Conservation (phyloP, 2,113 vertebrate genomes). For the Trogon surrucura region DNA sequence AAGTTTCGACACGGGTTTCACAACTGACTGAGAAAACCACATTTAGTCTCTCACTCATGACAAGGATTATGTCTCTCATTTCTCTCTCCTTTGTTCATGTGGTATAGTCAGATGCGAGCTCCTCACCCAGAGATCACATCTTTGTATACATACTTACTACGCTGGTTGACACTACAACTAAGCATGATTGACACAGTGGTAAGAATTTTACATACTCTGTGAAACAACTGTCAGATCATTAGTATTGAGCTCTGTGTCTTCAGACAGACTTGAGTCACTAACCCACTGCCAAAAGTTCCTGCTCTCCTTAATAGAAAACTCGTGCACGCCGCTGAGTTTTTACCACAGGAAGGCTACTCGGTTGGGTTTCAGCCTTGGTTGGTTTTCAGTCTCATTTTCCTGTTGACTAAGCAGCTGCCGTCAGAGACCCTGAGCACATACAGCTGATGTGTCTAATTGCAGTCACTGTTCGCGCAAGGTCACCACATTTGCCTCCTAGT, state of each 20-base stretch:
- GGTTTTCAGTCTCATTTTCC: background rate
- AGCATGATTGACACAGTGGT: background rate
- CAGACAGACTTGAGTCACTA: conserved; percentile 22
- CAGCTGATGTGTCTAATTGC: background rate
- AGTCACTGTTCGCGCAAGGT: rapidly evolving
- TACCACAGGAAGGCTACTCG: background rate
- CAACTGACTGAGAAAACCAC: background rate
- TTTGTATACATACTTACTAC: background rate
- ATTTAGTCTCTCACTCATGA: background rate
- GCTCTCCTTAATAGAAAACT: background rate
- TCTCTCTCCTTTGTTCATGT: background rate
- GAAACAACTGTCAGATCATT: conserved; percentile 31
- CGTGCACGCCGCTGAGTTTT: background rate
- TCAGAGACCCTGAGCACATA: background rate
- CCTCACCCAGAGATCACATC: background rate
- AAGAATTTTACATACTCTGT: background rate
- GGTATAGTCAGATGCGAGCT: background rate
- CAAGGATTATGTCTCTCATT: background rate
- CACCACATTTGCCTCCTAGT: background rate
- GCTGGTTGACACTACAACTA: background rate
- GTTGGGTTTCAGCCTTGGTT: background rate
- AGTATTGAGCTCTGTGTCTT: background rate
- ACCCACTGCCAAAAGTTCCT: background rate
- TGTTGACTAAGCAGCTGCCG: background rate
- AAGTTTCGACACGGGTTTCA: background rate